Evolutionary conservation across 2,113 vertebrate genomes (phyloP), one percentile per base, ranked within the genome.

Genomic region (Corydoras sp.): DNA sequence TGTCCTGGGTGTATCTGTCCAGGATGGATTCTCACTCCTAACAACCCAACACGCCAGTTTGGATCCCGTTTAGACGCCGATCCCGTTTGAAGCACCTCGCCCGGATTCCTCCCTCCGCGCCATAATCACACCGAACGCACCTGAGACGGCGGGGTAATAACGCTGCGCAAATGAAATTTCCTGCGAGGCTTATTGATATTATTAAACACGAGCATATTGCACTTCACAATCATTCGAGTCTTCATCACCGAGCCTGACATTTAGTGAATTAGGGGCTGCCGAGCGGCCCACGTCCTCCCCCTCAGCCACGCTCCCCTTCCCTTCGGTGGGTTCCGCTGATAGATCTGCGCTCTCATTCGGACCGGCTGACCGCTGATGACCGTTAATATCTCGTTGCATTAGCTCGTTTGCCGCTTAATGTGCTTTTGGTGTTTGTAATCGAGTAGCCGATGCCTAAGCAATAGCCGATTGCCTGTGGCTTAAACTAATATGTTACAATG

Each of bases 121-220:
- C 82, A 85, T 68, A 75, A 69, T 85, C 85, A 85, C 83, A 86
- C 81, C 68, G 65, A 85, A 74, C 80, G 18, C 85, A 90, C 85
- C 85, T 86, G 81, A 89, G 89, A 86, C 83, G 80, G 83, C 77
- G 83, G 85, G 85, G 82, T 89, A 87, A 90, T 92, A 91, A 87
- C 86, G 69, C 83, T 81, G 43, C 83, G 83, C 86, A 88, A 89
- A 89, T 88, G 82, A 88, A 87, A 90, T 91, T 90, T 91, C 83
- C 87, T 88, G 77, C 84, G 82, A 86, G 84, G 85, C 88, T 87
- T 90, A 89, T 87, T 90, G 90, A 89, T 92, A 86, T 91, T 89
- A 91, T 93, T 92, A 91, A 89, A 90, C 86, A 88, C 81, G 80
- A 86, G 83, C 88, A 89, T 89, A 89, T 86, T 85, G 82, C 87